Evolutionary conservation across 2,113 vertebrate genomes (phyloP), one percentile per base, ranked within the genome.

Genomic region (Lophius piscatorius): DNA sequence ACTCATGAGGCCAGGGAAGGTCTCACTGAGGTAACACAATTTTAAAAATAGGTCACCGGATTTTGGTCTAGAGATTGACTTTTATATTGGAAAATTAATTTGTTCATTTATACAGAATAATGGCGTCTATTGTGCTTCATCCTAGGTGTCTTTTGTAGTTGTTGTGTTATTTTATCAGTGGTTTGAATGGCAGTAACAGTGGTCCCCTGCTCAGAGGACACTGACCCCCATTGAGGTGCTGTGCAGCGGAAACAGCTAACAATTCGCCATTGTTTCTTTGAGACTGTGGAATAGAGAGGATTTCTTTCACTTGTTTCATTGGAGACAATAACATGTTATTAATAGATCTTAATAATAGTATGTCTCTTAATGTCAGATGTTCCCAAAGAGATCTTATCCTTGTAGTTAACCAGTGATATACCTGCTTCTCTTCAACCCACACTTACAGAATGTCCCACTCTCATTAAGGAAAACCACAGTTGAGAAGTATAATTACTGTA

Each of bases 251-350:
- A 78, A 39, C 58, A 33, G 13, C 16, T 3, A 29, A 82, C 77
- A 82, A 60, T 35, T 33, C 9, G n/a, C 54, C 22, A 76, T 76
- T 81, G 75, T 84, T n/a, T n/a, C n/a, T n/a, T n/a, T n/a, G n/a
- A n/a, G n/a, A n/a, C n/a, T n/a, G 29, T 48, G 44, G 64, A 63
- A 35, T 41, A 12, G 42, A 47, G 20, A 78, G 31, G 34, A 74
- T 60, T 42, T 36, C 45, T 48, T 72, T 41, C 6, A 50, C 33
- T 62, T 34, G 21, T 17, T 40, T 26, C 3, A 46, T 33, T 5
- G 4, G 5, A 54, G 31, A 36, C 23, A 33, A 18, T 29, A 5
- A 14, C 2, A 29, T 13, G 20, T 50, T 57, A 38, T 46, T n/a
- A n/a, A 50, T 51, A 36, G 29, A n/a, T 22, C 4, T 26, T 24